Percentiles rank a stretch among this genome's conserved stretches.
Evolutionary conservation across 1,140 invertebrate species (phyloP).

Genomic region (Drosophila navojoa): DNA sequence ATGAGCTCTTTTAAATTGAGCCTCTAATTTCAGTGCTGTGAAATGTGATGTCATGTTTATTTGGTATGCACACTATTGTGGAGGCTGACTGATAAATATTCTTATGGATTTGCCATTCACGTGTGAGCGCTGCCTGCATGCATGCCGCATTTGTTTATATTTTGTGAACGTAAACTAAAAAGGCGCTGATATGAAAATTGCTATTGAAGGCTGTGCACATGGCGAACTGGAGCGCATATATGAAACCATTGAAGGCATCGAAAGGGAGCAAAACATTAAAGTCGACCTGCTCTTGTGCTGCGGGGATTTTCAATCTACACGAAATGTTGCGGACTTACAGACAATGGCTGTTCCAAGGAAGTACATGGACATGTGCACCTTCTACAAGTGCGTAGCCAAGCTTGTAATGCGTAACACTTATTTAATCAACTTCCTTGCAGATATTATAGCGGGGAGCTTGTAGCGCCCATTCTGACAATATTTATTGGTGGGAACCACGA

Average conservation of each 20-base stretch:
- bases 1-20: neutral
- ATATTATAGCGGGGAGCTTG: slow-evolving; percentile 97
- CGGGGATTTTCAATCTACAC: slow-evolving; percentile 97
- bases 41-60: neutral
- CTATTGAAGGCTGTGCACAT: slow-evolving; percentile 98
- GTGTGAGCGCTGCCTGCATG: slow-evolving; percentile 8
- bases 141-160: slow-evolving; percentile 31
- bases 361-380: slow-evolving; percentile 95
- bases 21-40: slow-evolving; percentile 4
- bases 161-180: neutral
- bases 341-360: slow-evolving; percentile 98
- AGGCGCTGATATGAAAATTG: slow-evolving; percentile 93
- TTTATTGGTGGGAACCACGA: slow-evolving; percentile 99
- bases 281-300: slow-evolving; percentile 97
- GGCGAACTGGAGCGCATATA: slow-evolving; percentile 98
- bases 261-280: slow-evolving; percentile 89
- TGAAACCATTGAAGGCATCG: slow-evolving; percentile 89
- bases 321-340: slow-evolving; percentile 91
- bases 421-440: slow-evolving; percentile 84
- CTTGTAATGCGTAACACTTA: slow-evolving; percentile 43
- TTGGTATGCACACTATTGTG: neutral
- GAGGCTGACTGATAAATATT: neutral
- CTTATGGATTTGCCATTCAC: slow-evolving; percentile 6
- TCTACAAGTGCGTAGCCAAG: slow-evolving; percentile 93
- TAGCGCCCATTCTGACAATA: slow-evolving; percentile 95